Percentiles rank a stretch among this genome's conserved stretches.
Conservation (phyloP, 2,888 invertebrate species). For the Acanthosepion pharaonis region DNA sequence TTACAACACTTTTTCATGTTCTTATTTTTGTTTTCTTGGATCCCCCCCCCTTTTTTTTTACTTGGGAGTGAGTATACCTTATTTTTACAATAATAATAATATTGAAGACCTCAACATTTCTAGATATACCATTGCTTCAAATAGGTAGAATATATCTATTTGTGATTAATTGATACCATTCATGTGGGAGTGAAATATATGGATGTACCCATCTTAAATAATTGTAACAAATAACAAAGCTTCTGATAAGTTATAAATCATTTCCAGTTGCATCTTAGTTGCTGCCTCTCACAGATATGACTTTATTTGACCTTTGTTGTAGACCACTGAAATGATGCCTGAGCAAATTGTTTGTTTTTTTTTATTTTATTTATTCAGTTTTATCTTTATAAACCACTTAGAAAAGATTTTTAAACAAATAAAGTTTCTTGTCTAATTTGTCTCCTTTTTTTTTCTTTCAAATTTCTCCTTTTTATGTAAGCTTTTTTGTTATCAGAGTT, state of each 20-base stretch:
- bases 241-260: neutral
- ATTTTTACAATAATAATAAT: neutral
- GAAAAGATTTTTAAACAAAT: neutral
- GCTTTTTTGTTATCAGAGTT: neutral
- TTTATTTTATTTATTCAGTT: neutral
- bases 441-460: neutral
- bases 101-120: neutral
- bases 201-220: neutral
- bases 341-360: neutral
- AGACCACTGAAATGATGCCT: neutral
- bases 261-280: neutral
- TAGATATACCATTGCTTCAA: neutral
- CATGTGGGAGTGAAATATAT: neutral
- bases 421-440: neutral
- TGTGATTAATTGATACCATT: neutral
- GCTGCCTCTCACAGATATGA: neutral
- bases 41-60: neutral
- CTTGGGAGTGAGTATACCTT: neutral
- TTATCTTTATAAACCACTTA: constrained; percentile 18
- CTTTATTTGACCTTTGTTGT: neutral
- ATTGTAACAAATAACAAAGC: neutral
- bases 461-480: neutral
- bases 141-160: neutral
- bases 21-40: neutral
- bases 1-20: neutral